Base-by-base conservation (phyloP, 1,140 invertebrate species). In the Teleopsis dalmanni region DNA sequence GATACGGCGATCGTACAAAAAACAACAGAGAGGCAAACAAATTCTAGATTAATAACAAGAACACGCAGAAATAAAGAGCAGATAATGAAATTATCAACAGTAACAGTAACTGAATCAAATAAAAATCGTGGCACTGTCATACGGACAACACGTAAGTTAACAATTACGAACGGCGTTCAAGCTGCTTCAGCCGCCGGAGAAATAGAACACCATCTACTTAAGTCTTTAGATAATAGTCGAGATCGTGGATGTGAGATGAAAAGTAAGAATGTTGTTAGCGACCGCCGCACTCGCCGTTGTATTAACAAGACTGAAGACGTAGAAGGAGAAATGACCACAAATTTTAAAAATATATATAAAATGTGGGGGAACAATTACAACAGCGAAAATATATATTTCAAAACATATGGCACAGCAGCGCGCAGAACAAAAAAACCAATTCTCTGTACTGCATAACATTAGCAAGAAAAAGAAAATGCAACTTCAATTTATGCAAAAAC, bases 241-340 rank as follows among this genome's bases (percentile, higher is more conserved):
- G 9, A 44, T 37, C 41, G 58, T 26, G 6, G 54, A 64, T 31
- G 41, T 13, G 37, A 57, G 25, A 6, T 22, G 41, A 33, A 22
- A 19, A 46, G 22, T 18, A 21, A 21, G 38, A 37, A 37, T 34
- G 51, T 22, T 26, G 23, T 27, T 18, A 43, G 14, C 6, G 26
- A 53, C 53, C 58, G 63, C 34, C 57, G 57, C 6, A 55, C 60
- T 16, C 58, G 65, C 49, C 64, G 64, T 50, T 62, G 61, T 50
- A 56, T 67, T 40, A 55, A 62, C 57, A 65, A 68, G 65, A 67
- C 65, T 67, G 65, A 67, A n/a, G 51, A 35, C 50, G 50, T 35
- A 27, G 23, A 26, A 34, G 44, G 19, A 22, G 16, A n/a, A n/a
- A 31, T n/a, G 7, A 31, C 27, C 7, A 31, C 27, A 31, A 31